Conservation (phyloP, 2,888 invertebrate genomes). For the Phengaris arion region DNA sequence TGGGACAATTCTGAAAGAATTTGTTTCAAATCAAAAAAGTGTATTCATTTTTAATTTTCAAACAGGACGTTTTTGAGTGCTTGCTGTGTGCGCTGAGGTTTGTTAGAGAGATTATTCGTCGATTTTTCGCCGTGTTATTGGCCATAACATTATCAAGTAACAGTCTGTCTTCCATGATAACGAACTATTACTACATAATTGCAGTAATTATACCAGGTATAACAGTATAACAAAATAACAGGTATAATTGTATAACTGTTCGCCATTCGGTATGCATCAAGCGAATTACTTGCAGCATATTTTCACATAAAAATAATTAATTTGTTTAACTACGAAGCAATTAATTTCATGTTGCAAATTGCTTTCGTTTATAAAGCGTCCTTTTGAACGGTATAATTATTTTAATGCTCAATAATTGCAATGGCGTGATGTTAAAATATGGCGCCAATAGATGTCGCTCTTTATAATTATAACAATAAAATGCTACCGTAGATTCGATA, state of each 20-base stretch:
- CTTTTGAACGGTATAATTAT: conserved; percentile 12
- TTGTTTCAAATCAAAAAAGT: too few species aligned
- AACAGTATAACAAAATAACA: not conserved
- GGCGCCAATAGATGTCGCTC: conserved; percentile 7
- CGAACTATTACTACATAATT: not conserved
- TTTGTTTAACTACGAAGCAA: conserved; percentile 13
- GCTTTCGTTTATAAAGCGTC: conserved; percentile 13
- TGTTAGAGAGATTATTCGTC: too few species aligned
- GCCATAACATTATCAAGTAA: not conserved
- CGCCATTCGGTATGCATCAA: conserved; percentile 10
- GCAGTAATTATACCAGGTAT: not conserved
- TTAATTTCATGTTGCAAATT: conserved; percentile 23
- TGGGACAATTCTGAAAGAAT: too few species aligned
- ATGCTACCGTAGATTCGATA: too few species aligned
- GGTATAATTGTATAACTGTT: not conserved
- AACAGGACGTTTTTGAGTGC: too few species aligned
- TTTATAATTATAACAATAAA: not conserved
- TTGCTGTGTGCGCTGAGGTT: too few species aligned
- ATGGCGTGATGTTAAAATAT: not conserved
- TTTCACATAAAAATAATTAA: conserved; percentile 25
- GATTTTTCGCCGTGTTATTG: too few species aligned
- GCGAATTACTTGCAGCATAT: conserved; percentile 3
- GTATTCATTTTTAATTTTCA: too few species aligned
- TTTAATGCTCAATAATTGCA: conserved; percentile 8
- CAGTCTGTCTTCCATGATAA: not conserved